Evolutionary conservation across 2,888 invertebrate genomes (phyloP).

Genomic region (Drosophila neoperkinsi): DNA sequence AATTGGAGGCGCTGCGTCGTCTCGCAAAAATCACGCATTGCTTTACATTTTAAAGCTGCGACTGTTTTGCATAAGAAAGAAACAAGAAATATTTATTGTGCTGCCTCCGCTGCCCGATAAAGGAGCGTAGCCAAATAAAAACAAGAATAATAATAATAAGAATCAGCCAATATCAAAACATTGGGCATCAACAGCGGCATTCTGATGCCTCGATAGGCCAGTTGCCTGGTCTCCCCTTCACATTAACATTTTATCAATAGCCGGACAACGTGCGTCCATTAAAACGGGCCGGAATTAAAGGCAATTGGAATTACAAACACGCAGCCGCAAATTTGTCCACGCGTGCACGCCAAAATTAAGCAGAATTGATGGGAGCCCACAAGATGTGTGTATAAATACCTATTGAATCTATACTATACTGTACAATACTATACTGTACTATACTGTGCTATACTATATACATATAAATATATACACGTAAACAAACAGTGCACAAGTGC

Average conservation of each 20-base stretch:
- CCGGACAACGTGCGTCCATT: slow-evolving; percentile 9
- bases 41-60: slow-evolving; percentile 31
- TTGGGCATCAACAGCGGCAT: slow-evolving; percentile 49
- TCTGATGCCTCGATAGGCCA: slow-evolving; percentile 50
- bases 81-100: slow-evolving; percentile 55
- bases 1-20: slow-evolving; percentile 7
- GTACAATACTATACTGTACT: neutral
- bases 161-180: neutral
- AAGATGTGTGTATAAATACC: slow-evolving; percentile 28
- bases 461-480: neutral
- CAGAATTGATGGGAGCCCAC: slow-evolving; percentile 23
- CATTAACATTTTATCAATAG: slow-evolving; percentile 56
- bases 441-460: too few species aligned
- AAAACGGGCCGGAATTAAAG: slow-evolving; percentile 50
- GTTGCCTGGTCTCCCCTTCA: slow-evolving; percentile 15
- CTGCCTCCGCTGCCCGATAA: slow-evolving; percentile 21
- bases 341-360: slow-evolving; percentile 55
- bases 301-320: slow-evolving; percentile 64
- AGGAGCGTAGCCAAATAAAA: slow-evolving; percentile 45
- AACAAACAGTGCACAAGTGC: neutral
- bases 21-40: slow-evolving; percentile 2
- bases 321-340: slow-evolving; percentile 57
- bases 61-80: slow-evolving; percentile 69
- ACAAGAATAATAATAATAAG: neutral
- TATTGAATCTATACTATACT: slow-evolving; percentile 1